Percentiles rank a stretch among this genome's conserved stretches.
Conservation (phyloP, 2,888 invertebrate species). For the Metalampra italica region DNA sequence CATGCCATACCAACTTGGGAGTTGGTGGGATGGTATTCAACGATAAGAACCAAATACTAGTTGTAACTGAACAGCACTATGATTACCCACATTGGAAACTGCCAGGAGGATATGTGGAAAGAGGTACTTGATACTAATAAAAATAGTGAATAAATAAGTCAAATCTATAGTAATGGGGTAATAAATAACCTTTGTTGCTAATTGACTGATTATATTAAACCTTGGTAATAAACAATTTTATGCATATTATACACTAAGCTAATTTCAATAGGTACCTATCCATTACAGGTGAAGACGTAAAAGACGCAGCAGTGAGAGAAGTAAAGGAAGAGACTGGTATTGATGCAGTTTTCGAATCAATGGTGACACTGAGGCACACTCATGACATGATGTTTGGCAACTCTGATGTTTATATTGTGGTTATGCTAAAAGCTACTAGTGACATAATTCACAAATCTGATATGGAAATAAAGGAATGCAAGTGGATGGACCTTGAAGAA, state of each 20-base stretch:
- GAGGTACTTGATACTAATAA: conserved; percentile 81
- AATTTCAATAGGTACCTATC: too few relatives aligned
- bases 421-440: conserved; percentile 83
- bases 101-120: conserved; percentile 94
- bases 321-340: conserved; percentile 95
- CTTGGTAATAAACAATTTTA: too few relatives aligned
- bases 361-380: conserved; percentile 88
- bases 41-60: conserved; percentile 85
- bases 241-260: too few relatives aligned
- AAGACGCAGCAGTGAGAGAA: conserved; percentile 90
- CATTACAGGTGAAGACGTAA: conserved; percentile 86
- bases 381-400: conserved; percentile 88
- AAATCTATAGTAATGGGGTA: too few relatives aligned
- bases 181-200: too few relatives aligned
- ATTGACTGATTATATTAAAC: too few relatives aligned
- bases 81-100: conserved; percentile 87
- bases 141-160: too few relatives aligned
- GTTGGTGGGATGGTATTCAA: conserved; percentile 93
- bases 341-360: conserved; percentile 84
- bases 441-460: conserved; percentile 82
- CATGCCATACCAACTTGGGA: conserved; percentile 87
- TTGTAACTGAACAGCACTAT: conserved; percentile 86
- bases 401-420: conserved; percentile 92
- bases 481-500: conserved; percentile 90
- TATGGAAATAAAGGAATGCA: conserved; percentile 86